Conservation (phyloP, 2,888 invertebrate species). For the Thecocarcelia acutangulata region DNA sequence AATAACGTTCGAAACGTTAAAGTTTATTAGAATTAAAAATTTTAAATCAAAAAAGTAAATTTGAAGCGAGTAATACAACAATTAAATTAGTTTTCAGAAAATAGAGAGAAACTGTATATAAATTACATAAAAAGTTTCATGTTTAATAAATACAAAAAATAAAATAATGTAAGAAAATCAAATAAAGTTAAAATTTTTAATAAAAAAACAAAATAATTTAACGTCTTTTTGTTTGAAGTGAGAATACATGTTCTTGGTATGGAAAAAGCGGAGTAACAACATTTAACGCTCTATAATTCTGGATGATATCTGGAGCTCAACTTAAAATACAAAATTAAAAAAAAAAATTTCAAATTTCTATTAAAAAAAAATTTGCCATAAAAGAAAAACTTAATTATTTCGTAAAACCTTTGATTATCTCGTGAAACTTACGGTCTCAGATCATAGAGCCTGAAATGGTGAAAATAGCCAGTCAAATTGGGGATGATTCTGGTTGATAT, state of each 20-base stretch:
- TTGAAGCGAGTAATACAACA: not conserved
- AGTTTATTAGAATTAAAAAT: constrained; percentile 6
- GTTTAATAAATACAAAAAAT: constrained; percentile 39
- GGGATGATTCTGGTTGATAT: too few species aligned
- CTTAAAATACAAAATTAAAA: too few species aligned
- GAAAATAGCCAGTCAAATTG: too few species aligned
- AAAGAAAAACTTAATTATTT: too few species aligned
- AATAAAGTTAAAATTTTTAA: constrained; percentile 60
- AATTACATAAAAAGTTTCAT: constrained; percentile 39
- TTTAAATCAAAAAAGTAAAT: constrained; percentile 14
- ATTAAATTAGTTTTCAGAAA: constrained; percentile 21
- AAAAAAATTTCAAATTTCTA: too few species aligned
- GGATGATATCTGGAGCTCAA: too few species aligned
- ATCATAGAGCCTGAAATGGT: too few species aligned
- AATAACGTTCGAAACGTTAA: constrained; percentile 36
- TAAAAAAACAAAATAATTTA: constrained; percentile 15
- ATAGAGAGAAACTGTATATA: constrained; percentile 42
- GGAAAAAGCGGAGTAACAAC: not conserved
- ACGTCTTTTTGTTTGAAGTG: not conserved
- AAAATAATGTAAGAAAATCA: constrained; percentile 19
- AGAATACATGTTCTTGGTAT: too few species aligned
- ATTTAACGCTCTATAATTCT: not conserved
- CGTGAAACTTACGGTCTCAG: too few species aligned
- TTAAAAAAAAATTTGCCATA: too few species aligned
- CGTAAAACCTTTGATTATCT: too few species aligned